Evolutionary conservation across 2,113 vertebrate genomes (phyloP), one percentile per base, ranked within the genome.

Genomic region (Alexandromys fortis): DNA sequence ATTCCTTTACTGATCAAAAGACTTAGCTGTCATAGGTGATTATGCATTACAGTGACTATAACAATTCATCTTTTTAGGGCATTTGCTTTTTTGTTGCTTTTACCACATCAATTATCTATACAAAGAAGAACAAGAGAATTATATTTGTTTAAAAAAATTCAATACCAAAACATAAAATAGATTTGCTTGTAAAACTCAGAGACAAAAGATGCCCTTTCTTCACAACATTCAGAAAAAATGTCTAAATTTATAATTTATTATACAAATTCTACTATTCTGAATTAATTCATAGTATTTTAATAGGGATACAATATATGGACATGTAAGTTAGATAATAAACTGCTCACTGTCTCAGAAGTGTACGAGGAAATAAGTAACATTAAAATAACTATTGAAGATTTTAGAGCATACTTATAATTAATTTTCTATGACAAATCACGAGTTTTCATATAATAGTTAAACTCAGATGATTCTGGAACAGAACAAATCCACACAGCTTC

Each of bases 401-500:
- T 96, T 52, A 90, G 8, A 97, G 86, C 96, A 97, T 42, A 93
- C 82, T 94, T 47, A 0, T n/a, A 55, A 70, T 87, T 95, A 96
- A 90, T 1, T 85, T 95, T 81, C 42, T 7, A 91, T 83, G 82
- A 78, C 14, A 93, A 91, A 90, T 93, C 47, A 75, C 67, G 21
- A 38, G 89, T 81, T 78, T 28, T 76, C 55, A 68, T 87, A 90
- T 19, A 94, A 30, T 81, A 95, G 45, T 94, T 97, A 11, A 76
- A 95, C 96, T 87, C 82, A 93, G 70, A 92, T n/a, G 79, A 97
- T 79, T 91, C 95, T 97, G 90, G 95, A 98, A 98, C 94, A 98
- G 97, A 98, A 98, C 97, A 98, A 98, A 98, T 98, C 96, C 95
- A 81, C 95, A 97, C 96, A 87, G 95, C 97, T 98, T 98, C 63